Percentiles rank a stretch among this genome's conserved stretches.
phyloP scores from a whole-genome alignment of 2,113 vertebrate species.

The Desmodus rotundus region DNA sequence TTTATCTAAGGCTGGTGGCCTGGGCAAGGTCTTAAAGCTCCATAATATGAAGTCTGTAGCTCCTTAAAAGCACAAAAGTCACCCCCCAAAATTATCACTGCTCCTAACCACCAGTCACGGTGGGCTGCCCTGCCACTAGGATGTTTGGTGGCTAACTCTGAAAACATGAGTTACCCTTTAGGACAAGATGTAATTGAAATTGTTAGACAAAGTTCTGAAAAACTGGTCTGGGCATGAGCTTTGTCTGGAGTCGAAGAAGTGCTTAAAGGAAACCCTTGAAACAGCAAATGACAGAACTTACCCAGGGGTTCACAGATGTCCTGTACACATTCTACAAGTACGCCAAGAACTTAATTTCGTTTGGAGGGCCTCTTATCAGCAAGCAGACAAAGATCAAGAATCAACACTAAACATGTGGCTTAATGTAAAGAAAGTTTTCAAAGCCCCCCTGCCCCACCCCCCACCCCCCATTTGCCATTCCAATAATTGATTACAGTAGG shows the following conservation, averaged over 20 bases:
- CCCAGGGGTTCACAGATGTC: slow-evolving; percentile 31
- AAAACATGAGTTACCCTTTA: background rate
- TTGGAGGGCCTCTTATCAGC: background rate
- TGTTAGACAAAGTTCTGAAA: slow-evolving; percentile 15
- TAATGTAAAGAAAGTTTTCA: slow-evolving; percentile 27
- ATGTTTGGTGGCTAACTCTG: background rate
- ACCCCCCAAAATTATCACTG: background rate
- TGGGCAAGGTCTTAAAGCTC: background rate
- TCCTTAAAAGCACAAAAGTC: background rate
- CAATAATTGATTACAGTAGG: slow-evolving; percentile 11
- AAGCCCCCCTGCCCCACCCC: background rate
- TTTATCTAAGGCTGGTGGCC: background rate
- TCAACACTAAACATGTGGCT: slow-evolving; percentile 9
- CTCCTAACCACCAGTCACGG: background rate
- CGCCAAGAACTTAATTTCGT: slow-evolving; percentile 13
- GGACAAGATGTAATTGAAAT: background rate
- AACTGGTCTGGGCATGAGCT: background rate
- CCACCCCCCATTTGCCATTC: slow-evolving; percentile 38
- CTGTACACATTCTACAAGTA: background rate
- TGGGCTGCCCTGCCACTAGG: background rate
- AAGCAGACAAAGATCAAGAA: slow-evolving; percentile 34
- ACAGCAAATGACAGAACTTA: background rate
- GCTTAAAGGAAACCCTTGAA: slow-evolving; percentile 15
- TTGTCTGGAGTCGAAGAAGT: background rate
- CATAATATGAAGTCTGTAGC: background rate